phyloP scores from a whole-genome alignment of 2,113 vertebrate genomes.

The Eublepharis macularius region DNA sequence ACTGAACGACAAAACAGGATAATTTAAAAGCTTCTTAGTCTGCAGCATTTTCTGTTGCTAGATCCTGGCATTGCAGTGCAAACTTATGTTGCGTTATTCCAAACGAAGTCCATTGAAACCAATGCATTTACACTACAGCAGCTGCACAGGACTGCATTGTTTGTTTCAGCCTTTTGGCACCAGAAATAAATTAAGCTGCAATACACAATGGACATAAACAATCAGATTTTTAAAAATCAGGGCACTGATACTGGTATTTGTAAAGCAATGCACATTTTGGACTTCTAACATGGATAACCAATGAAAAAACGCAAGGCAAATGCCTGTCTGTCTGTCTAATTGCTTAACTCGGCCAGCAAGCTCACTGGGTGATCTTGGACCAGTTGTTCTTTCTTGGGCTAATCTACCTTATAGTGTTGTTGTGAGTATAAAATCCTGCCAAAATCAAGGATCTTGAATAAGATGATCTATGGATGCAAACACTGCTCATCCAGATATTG shows the following conservation, averaged over 20 bases:
- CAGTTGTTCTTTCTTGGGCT: too few relatives aligned
- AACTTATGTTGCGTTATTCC: too few relatives aligned
- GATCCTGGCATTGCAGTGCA: neutral
- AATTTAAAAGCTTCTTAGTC: neutral
- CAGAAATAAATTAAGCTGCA: neutral
- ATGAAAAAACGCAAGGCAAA: neutral
- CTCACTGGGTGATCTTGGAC: too few relatives aligned
- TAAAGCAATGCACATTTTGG: neutral
- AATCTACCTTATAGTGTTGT: too few relatives aligned
- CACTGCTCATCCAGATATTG: too few relatives aligned
- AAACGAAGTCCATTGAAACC: too few relatives aligned
- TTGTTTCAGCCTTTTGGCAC: neutral
- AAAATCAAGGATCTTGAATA: neutral
- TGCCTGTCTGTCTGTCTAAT: neutral
- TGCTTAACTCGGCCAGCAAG: too few relatives aligned
- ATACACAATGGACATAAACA: neutral
- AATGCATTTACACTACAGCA: too few relatives aligned
- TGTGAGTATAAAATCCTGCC: too few relatives aligned
- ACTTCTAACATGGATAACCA: neutral
- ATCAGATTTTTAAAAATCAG: neutral
- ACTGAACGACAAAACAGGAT: neutral
- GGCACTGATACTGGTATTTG: neutral
- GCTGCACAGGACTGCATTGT: neutral
- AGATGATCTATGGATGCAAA: neutral
- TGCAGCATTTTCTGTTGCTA: neutral